phyloP scores from a whole-genome alignment of 2,113 vertebrate species.

The Acanthochromis polyacanthus region DNA sequence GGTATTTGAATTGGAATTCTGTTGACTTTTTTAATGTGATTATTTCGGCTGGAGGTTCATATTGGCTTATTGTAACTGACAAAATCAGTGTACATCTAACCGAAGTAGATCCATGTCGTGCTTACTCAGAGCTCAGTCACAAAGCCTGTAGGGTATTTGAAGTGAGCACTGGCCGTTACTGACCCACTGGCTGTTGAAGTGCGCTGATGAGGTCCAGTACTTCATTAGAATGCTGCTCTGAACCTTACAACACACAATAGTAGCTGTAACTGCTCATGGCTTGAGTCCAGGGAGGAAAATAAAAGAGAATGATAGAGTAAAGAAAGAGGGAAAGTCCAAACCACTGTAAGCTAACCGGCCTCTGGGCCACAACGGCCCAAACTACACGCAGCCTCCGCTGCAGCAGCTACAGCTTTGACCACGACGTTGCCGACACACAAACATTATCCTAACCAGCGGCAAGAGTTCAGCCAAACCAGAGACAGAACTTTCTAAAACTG shows the following conservation, averaged over 20 bases:
- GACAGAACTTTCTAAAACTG: constrained; percentile 51
- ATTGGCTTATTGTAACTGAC: neutral
- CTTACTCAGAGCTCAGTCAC: constrained; percentile 42
- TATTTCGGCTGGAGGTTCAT: neutral
- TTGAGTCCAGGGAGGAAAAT: constrained; percentile 62
- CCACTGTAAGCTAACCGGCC: constrained; percentile 67
- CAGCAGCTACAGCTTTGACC: constrained; percentile 32
- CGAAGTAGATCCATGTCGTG: constrained; percentile 17
- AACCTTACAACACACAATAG: constrained; percentile 61
- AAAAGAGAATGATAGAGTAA: constrained; percentile 44
- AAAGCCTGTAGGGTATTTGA: constrained; percentile 47
- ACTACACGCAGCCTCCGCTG: constrained; percentile 27
- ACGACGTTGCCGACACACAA: constrained; percentile 42
- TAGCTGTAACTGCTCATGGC: constrained; percentile 73
- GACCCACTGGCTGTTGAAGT: constrained; percentile 52
- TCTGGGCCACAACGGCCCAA: constrained; percentile 22
- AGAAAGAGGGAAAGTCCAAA: constrained; percentile 71
- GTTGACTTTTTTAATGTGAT: too few relatives aligned
- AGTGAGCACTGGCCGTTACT: constrained; percentile 45
- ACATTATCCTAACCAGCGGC: constrained; percentile 67
- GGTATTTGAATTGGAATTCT: too few relatives aligned
- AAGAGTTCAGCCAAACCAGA: constrained; percentile 75
- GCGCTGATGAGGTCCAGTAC: constrained; percentile 61
- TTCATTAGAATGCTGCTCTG: constrained; percentile 73
- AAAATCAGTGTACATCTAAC: neutral